Evolutionary conservation across 2,888 invertebrate genomes (phyloP), one percentile per base, ranked within the genome.

Genomic region (Phengaris alcon): DNA sequence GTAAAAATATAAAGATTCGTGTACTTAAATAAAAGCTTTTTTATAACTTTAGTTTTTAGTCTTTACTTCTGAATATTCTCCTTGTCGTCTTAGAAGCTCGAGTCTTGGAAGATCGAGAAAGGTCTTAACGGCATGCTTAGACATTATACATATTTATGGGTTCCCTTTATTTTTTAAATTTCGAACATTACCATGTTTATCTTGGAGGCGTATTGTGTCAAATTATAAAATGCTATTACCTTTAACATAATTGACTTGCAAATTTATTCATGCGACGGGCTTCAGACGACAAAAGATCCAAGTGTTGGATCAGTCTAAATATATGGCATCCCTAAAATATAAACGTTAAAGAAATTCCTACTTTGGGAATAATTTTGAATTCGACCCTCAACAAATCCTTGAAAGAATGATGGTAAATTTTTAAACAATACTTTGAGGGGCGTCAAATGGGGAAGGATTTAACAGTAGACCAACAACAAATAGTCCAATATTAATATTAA

Each of bases 151-250:
- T 64, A 64, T 64, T 64, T 64, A 64, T 64, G 64, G 1, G 1
- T 10, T 44, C 8, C 35, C 13, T 44, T 64, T 64, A 64, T 64
- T 35, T 64, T 35, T 59, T 59, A 55, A 55, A 55, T 64, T 64
- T 44, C 13, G 12, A 64, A 64, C 64, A 12, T 64, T 64, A 64
- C 12, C 12, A 12, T 64, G 64, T 64, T 64, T 64, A 64, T 64
- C 64, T 64, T 64, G 44, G 35, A 12, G 35, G 64, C 64, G 64
- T 70, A 72, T 35, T 13, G 52, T 52, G 52, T 54, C 52, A 72
- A n/a, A 72, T 72, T 54, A 72, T 72, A 72, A 72, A 72, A 52
- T 72, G 72, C 13, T 54, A 52, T 72, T 52, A 44, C 72, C 13
- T 54, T 54, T 54, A 54, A 72, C 54, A 13, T 52, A 72, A 54